Conservation (phyloP, 2,888 invertebrate species). For the Homarus gammarus region DNA sequence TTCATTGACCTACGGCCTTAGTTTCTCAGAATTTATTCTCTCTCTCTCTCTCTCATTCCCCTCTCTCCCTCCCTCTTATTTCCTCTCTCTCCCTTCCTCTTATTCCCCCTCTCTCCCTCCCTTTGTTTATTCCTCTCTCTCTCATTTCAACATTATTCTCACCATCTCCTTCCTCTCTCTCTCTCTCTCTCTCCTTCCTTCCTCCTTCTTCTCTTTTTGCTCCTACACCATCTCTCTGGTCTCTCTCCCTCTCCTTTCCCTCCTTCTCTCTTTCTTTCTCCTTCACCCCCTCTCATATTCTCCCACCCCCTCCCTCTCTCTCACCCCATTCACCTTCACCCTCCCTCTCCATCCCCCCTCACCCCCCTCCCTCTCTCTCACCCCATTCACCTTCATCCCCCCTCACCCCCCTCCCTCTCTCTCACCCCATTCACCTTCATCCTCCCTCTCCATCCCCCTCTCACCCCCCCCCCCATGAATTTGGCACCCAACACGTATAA, state of each 20-base stretch:
- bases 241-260: neutral
- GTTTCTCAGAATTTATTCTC: neutral
- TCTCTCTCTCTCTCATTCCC: neutral
- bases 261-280: neutral
- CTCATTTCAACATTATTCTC: neutral
- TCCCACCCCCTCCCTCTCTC: neutral
- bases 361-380: neutral
- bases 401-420: neutral
- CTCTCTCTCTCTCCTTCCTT: slow-evolving; percentile 4
- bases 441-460: neutral
- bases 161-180: slow-evolving; percentile 19
- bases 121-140: slow-evolving; percentile 22
- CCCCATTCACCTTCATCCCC: neutral
- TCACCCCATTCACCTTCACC: too few species aligned
- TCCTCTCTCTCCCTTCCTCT: neutral
- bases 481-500: too few species aligned
- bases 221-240: neutral
- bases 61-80: neutral
- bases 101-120: neutral
- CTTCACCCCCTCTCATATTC: neutral
- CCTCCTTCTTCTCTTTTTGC: neutral
- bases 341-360: neutral
- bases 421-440: neutral
- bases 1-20: too few species aligned
- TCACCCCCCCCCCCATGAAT: too few species aligned